These are phyloP conservation scores for Diorhabda sublineata DNA, from an alignment of 1,140 invertebrate species.

Conservation along the genomic window DNA sequence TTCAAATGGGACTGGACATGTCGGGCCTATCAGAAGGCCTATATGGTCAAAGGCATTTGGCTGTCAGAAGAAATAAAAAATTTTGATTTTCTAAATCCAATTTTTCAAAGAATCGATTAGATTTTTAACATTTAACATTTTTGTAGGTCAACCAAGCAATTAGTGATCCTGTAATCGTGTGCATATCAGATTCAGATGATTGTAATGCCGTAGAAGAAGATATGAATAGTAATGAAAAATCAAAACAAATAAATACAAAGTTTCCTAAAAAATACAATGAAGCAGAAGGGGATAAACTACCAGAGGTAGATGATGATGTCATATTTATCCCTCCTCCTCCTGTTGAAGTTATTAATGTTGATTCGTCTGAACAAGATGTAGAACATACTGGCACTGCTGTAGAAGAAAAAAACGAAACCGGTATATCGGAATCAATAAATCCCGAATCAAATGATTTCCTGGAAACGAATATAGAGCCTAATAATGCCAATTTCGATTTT, in stretches of 20 bases:
- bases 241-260: constrained; percentile 3
- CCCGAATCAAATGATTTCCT: constrained; percentile 36
- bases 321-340: constrained; percentile 33
- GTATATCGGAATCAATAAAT: background rate
- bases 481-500: constrained; percentile 34
- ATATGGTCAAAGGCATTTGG: too few species aligned
- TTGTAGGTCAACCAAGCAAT: too few species aligned
- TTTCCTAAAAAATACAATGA: constrained; percentile 15
- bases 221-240: constrained; percentile 8
- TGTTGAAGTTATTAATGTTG: constrained; percentile 30
- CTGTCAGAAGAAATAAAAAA: too few species aligned
- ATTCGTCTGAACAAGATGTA: constrained; percentile 6
- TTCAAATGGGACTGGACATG: too few species aligned
- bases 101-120: too few species aligned
- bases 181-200: constrained; percentile 16
- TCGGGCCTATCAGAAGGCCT: too few species aligned
- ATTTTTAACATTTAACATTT: too few species aligned
- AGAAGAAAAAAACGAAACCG: background rate
- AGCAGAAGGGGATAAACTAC: background rate
- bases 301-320: constrained; percentile 31
- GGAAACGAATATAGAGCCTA: constrained; percentile 19
- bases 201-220: constrained; percentile 10
- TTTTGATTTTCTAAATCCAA: too few species aligned
- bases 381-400: background rate
- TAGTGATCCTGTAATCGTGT: constrained; percentile 7